Conservation (phyloP, 2,113 vertebrate genomes). For the Apodemus sylvaticus region DNA sequence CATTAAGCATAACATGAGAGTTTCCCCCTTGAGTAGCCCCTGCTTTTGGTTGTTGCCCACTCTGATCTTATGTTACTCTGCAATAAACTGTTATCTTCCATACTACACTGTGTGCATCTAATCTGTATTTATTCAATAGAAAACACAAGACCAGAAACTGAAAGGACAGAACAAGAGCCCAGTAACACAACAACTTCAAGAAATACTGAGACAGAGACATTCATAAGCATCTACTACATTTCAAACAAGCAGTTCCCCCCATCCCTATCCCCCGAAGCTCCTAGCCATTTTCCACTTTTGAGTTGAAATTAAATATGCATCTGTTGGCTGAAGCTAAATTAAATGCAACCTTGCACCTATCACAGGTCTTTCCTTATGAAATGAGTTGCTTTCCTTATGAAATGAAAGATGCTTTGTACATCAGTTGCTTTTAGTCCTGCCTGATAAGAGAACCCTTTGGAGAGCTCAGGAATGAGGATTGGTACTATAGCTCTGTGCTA, state of each 20-base stretch:
- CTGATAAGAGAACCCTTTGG: too few species aligned
- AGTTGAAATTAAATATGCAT: background rate
- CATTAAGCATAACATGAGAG: background rate
- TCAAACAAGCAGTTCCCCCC: background rate
- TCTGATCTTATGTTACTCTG: background rate
- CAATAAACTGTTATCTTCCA: background rate
- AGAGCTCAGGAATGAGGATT: background rate
- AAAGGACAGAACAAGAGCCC: background rate
- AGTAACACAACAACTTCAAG: background rate
- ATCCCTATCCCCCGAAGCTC: background rate
- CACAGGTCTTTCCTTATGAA: background rate
- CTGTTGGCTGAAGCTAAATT: background rate
- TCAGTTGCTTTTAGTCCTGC: background rate
- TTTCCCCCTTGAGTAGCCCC: background rate
- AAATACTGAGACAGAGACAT: background rate
- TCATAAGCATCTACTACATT: background rate
- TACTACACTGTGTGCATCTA: background rate
- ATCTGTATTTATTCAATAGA: background rate
- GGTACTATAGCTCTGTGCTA: background rate
- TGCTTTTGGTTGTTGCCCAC: background rate
- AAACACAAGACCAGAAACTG: background rate
- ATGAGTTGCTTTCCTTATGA: background rate
- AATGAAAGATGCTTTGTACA: background rate
- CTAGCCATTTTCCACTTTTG: background rate
- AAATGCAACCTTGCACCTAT: background rate